Base-by-base conservation (phyloP, 2,888 invertebrate genomes). In the Parelbella ahira region DNA sequence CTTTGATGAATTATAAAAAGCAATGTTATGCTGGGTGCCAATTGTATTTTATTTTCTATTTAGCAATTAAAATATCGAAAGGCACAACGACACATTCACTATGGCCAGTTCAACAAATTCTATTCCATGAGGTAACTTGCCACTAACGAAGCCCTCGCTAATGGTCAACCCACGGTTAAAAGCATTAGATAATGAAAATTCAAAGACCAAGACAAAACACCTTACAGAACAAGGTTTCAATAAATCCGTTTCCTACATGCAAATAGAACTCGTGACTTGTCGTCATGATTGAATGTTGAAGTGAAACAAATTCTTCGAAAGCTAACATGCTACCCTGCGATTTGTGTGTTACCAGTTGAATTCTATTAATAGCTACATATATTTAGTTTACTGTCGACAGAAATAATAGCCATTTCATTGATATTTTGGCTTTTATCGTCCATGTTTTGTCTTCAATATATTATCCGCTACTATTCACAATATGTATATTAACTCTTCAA, bases 231-330 rank as follows among this genome's bases (percentile, higher is more conserved):
- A 42, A 42, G 41, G 41, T 18, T 33, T 21, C 41, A 33, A 41
- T 41, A 41, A 41, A 42, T 28, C 42, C 28, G 42, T 42, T 34
- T 42, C 42, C 42, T 42, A 34, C 42, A 42, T 34, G 42, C 42
- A 34, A 34, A 28, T 34, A 6, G 42, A 23, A 12, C 23, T 42
- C 42, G 42, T 42, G 42, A 42, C 42, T 34, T 11, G 42, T 34
- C 34, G 42, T 18, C 42, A 21, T 34, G 34, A 42, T 41, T 34
- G 42, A 42, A 42, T 29, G 42, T 11, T 28, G 41, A 27, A 27
- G 23, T 34, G 21, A 42, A 28, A 34, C 28, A 42, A 42, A 42
- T 42, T 42, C 42, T 36, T 36, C 28, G 42, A 42, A 36, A 34
- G 34, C 36, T 36, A 21, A 42, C 42, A 36, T 29, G 34, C 36